A percentile compares a stretch with the other conserved stretches of the same genome.
Evolutionary conservation across 2,113 vertebrate genomes (phyloP).

Genomic region (Bos javanicus): DNA sequence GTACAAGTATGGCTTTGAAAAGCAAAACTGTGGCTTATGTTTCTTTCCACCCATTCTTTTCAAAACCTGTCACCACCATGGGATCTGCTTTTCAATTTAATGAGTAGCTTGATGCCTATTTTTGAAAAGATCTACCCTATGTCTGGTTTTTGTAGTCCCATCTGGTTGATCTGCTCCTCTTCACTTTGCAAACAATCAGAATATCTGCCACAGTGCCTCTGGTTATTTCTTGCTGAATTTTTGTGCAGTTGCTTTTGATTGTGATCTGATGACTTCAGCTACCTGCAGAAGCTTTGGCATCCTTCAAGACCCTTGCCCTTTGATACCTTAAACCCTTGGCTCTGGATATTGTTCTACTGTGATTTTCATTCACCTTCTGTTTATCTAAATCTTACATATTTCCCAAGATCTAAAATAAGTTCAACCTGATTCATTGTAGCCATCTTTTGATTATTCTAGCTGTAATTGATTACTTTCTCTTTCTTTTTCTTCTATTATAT

Average conservation of each 20-base stretch:
- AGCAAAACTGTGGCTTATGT: conserved; percentile 50
- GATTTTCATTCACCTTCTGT: not conserved
- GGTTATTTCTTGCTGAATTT: not conserved
- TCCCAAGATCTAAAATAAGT: conserved; percentile 4
- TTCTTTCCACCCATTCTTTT: conserved; percentile 53
- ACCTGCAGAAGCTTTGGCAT: not conserved
- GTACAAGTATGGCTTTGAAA: conserved; percentile 27
- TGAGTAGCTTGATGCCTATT: conserved; percentile 51
- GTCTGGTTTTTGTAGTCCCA: conserved; percentile 24
- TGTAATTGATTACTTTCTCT: not conserved
- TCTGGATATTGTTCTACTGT: not conserved
- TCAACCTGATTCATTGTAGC: not conserved
- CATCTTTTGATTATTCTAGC: conserved; percentile 43
- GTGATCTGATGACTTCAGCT: not conserved
- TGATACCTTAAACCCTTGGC: not conserved
- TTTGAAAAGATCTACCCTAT: conserved; percentile 39
- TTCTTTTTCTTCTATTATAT: conserved; percentile 11
- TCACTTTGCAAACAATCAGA: not conserved
- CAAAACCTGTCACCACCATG: conserved; percentile 54
- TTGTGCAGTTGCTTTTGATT: not conserved
- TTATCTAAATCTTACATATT: conserved; percentile 15
- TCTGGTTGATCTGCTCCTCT: conserved; percentile 44
- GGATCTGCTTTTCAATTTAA: conserved; percentile 41
- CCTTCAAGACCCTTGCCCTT: not conserved
- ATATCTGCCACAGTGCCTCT: not conserved